Base-by-base conservation (phyloP, 2,888 invertebrate species). In the Saturnia japonica region DNA sequence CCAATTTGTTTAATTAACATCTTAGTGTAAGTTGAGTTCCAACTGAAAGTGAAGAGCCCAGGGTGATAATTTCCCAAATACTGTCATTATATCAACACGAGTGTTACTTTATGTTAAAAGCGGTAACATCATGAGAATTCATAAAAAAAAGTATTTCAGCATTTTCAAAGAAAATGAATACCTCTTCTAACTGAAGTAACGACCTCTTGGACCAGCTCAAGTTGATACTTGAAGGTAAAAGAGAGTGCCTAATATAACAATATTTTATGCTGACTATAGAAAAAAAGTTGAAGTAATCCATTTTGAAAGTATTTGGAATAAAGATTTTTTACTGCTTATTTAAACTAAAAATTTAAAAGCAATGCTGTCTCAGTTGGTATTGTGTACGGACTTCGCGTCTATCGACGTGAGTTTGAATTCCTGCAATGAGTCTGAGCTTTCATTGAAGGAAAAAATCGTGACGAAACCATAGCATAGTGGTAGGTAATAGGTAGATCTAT, bases 151-250 rank as follows among this genome's bases (percentile, higher is more conserved):
- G 42, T 12, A 40, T 40, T 42, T 43, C 25, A 43, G 67, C 22
- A 67, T 67, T 67, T 43, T 42, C n/a, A 67, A 67, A 22, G 7
- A 40, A 67, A 67, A 67, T 43, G 45, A 45, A 67, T 43, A 45
- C 40, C 64, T 40, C 64, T 40, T 64, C n/a, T 19, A 40, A 40
- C 19, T 40, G 7, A 40, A 64, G 64, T 34, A n/a, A 40, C 19
- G 64, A 8, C 40, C 34, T 64, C 64, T 40, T 64, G 19, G 3
- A 64, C n/a, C 40, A 40, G 19, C 40, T 64, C 64, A 64, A 64
- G 40, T 64, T 34, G 40, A 40, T 34, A 40, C 34, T 64, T 40
- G n/a, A 64, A 64, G n/a, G 34, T 64, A 40, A 64, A 40, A 64
- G 40, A 40, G 62, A 62, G 19, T 62, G 9, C 34, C 34, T 34